Conservation (phyloP, 2,113 vertebrate genomes). For the Heterocephalus glaber region DNA sequence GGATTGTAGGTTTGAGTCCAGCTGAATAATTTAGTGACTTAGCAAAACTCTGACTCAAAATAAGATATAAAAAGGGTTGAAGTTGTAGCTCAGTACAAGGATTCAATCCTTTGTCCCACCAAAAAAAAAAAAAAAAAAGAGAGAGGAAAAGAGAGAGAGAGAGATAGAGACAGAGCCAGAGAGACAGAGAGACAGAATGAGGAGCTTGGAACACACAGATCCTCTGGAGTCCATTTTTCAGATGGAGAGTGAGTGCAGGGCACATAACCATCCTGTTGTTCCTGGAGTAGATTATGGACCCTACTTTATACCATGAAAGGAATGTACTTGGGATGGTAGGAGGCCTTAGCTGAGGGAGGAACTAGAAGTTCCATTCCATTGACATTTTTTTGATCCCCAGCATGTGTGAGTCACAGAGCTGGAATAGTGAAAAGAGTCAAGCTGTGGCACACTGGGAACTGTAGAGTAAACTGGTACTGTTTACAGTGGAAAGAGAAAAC, state of each 20-base stretch:
- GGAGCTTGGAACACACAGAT: background rate
- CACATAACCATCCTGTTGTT: background rate
- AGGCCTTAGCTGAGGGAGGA: background rate
- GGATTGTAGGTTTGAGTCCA: background rate
- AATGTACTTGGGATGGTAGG: background rate
- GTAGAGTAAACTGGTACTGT: slow-evolving; percentile 12
- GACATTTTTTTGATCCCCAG: background rate
- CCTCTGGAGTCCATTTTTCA: background rate
- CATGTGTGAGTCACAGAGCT: slow-evolving; percentile 27
- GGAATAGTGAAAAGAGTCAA: background rate
- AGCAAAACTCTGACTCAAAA: background rate
- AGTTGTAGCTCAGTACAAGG: background rate
- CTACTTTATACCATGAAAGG: background rate
- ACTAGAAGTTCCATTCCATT: background rate
- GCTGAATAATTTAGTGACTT: background rate
- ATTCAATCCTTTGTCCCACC: background rate
- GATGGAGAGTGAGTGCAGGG: background rate
- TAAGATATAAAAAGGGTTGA: background rate
- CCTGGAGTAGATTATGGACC: background rate
- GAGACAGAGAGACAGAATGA: too few relatives aligned
- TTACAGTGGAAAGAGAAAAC: background rate
- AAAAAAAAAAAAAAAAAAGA: too few relatives aligned
- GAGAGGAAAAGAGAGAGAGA: too few relatives aligned
- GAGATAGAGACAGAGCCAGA: too few relatives aligned
- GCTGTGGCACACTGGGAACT: background rate